Conservation (phyloP, 2,888 invertebrate genomes). For the Peribatodes rhomboidaria region DNA sequence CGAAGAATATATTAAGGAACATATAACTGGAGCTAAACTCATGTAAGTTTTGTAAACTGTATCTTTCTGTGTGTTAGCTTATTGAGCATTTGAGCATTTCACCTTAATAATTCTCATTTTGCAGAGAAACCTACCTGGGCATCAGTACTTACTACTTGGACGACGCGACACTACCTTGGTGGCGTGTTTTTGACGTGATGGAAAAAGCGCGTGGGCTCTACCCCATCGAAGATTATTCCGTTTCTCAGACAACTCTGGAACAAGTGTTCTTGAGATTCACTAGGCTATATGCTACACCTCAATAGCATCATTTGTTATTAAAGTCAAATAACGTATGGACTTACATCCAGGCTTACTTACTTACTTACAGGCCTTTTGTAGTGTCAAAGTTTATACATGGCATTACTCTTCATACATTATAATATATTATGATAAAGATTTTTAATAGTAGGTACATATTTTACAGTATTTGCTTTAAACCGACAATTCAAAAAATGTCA, state of each 20-base stretch:
- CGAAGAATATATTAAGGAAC: slow-evolving; percentile 64
- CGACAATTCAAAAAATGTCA: not conserved
- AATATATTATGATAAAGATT: too few relatives aligned
- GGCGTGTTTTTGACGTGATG: slow-evolving; percentile 89
- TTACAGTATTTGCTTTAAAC: not conserved
- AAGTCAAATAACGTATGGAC: not conserved
- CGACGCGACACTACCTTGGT: slow-evolving; percentile 87
- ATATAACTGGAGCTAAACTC: slow-evolving; percentile 68
- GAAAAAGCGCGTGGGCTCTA: slow-evolving; percentile 85
- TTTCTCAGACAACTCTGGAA: slow-evolving; percentile 93
- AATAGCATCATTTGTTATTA: slow-evolving; percentile 1
- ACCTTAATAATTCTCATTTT: slow-evolving; percentile 3
- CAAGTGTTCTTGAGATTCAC: slow-evolving; percentile 91
- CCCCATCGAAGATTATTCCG: slow-evolving; percentile 92
- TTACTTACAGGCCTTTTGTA: not conserved
- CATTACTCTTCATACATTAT: too few relatives aligned
- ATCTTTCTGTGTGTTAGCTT: not conserved
- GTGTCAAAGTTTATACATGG: not conserved
- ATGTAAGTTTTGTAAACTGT: slow-evolving; percentile 66
- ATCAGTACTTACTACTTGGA: slow-evolving; percentile 90
- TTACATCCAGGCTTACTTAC: too few relatives aligned
- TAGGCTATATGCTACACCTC: slow-evolving; percentile 53
- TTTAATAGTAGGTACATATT: not conserved
- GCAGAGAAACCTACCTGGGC: slow-evolving; percentile 90
- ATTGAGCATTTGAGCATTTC: not conserved